Evolutionary conservation across 2,797 vertebrate genomes (phyloP), one percentile per base, ranked within the genome.

Genomic region (Agapornis canus): DNA sequence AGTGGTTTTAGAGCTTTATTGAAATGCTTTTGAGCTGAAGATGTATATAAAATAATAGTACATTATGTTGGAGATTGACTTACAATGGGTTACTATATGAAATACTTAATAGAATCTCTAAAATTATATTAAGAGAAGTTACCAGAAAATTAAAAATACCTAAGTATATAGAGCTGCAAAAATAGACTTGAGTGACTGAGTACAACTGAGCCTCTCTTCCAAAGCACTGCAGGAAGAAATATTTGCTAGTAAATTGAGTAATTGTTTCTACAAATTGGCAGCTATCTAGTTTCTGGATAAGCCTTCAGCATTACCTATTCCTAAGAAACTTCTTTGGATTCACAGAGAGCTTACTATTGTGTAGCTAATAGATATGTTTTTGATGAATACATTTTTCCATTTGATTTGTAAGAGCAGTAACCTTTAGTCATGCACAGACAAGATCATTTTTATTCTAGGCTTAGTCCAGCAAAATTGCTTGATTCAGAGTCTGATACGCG

Each of bases 401-500:
- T 92, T 90, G 63, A 82, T 73, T 78, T 45, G 73, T 76, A 73
- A 81, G 78, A 88, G 85, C 72, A 72, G 66, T 72, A 92, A 91
- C 94, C 92, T 91, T 91, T 89, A 92, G 80, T 77, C 56, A 64
- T 40, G 35, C 51, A 68, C 63, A 94, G 91, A 97, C 45, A 39
- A 92, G 85, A 94, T 90, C 23, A 96, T 96, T 97, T 76, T 35
- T 92, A 96, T 97, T 97, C 95, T 37, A 70, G 80, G 66, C 94
- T 95, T 72, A 70, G 85, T 35, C 66, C 26, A 52, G 66, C 51
- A 70, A 82, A 94, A 84, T 86, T 68, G 66, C 56, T 83, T 60
- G 17, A 40, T 91, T 92, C 82, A 57, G 91, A 93, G 82, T 64
- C 29, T 49, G 82, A 49, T 90, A 81, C 68, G 51, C 8, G 8